Conservation (phyloP, 2,113 vertebrate species). For the Triplophysa rosa region DNA sequence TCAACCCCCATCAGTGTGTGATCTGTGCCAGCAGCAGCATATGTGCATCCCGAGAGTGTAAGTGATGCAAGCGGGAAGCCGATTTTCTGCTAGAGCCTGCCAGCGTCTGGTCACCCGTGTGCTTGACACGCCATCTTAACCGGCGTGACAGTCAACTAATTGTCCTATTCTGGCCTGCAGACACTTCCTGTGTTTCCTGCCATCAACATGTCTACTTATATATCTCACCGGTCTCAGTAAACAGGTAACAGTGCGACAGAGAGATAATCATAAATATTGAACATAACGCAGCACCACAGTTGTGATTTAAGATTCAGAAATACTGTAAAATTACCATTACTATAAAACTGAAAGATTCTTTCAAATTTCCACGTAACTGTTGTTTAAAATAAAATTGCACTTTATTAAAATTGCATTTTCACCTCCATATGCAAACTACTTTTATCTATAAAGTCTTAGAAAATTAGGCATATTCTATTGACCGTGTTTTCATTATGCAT, state of each 20-base stretch:
- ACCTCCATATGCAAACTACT: no score
- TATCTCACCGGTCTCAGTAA: background rate
- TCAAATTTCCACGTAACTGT: no score
- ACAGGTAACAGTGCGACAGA: background rate
- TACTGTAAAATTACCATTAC: background rate
- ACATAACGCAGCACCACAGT: background rate
- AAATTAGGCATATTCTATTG: no score
- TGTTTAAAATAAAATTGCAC: no score
- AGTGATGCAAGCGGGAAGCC: slow-evolving; percentile 41
- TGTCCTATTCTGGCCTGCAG: slow-evolving; percentile 18
- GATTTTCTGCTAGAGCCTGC: slow-evolving; percentile 40
- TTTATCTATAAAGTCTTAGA: no score
- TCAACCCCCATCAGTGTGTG: slow-evolving; percentile 37
- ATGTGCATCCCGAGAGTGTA: slow-evolving; percentile 50
- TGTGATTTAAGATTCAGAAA: background rate
- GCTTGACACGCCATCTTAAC: slow-evolving; percentile 19
- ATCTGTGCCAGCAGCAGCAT: slow-evolving; percentile 53
- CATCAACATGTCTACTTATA: slow-evolving; percentile 8
- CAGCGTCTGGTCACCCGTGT: slow-evolving; percentile 33
- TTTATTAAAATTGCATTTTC: no score
- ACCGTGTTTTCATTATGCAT: no score
- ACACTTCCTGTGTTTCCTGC: background rate
- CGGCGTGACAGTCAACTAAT: slow-evolving; percentile 27
- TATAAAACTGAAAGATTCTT: no score
- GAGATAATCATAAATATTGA: background rate